These are phyloP conservation scores for Dascillus cervinus DNA, from an alignment of 2,888 invertebrate genomes.

Conservation along the genomic window DNA sequence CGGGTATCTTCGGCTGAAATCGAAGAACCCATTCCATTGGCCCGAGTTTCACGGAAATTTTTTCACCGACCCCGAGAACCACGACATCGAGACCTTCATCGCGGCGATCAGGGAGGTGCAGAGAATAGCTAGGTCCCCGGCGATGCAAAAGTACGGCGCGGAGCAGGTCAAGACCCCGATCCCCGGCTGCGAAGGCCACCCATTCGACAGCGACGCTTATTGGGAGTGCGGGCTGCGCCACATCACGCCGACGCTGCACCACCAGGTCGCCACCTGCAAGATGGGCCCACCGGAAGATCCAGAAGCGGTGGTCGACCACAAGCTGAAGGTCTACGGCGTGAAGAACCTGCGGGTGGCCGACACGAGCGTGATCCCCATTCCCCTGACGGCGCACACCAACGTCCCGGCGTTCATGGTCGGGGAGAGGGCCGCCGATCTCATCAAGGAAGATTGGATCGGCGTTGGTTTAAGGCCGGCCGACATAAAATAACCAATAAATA, in stretches of 20 bases:
- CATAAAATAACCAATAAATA: no score
- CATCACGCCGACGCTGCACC: conserved; percentile 44
- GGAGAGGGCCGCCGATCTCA: conserved; percentile 49
- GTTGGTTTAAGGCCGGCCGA: no score
- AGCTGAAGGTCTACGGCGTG: conserved; percentile 47
- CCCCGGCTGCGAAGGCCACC: conserved; percentile 44
- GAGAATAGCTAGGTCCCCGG: conserved; percentile 41
- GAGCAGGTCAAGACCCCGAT: conserved; percentile 39
- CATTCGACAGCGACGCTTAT: conserved; percentile 44
- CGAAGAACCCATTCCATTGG: conserved; percentile 61
- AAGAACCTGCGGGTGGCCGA: conserved; percentile 47
- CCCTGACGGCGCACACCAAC: conserved; percentile 47
- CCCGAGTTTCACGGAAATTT: conserved; percentile 78
- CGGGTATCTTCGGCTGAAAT: conserved; percentile 58
- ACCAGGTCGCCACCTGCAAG: conserved; percentile 49
- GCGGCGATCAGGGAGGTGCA: conserved; percentile 45
- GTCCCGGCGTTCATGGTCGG: conserved; percentile 50
- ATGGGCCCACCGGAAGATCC: conserved; percentile 49
- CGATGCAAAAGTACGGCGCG: conserved; percentile 43
- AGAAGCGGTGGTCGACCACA: conserved; percentile 50
- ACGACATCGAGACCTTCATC: conserved; percentile 39
- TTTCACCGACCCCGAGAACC: conserved; percentile 50
- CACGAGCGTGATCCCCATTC: conserved; percentile 49
- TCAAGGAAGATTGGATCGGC: conserved; percentile 43
- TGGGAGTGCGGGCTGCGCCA: conserved; percentile 47